These are phyloP conservation scores for rat (Rattus norvegicus) DNA, from an alignment of 2,113 vertebrate species.

Conservation along the genomic window GRCr8 NC_086029.1:40122501-40123000, in stretches of 20 bases:
- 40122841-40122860: constrained; percentile 17
- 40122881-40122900: neutral
- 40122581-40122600: constrained; percentile 78
- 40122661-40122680: constrained; percentile 78
- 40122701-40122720: constrained; percentile 56
- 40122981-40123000: neutral
- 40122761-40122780: constrained; percentile 20
- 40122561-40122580: constrained; percentile 73
- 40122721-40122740: constrained; percentile 39
- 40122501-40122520: constrained; percentile 59
- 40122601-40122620: constrained; percentile 78
- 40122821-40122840: neutral
- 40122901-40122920: neutral
- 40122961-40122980: no score
- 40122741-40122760: constrained; percentile 46
- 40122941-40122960: neutral
- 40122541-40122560: constrained; percentile 15
- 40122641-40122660: constrained; percentile 83
- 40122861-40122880: neutral
- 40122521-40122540: constrained; percentile 70
- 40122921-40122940: neutral
- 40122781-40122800: constrained; percentile 40
- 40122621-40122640: constrained; percentile 80
- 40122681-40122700: constrained; percentile 68
- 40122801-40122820: neutral